Conservation (phyloP, 2,797 vertebrate genomes). For the Falco cherrug region DNA sequence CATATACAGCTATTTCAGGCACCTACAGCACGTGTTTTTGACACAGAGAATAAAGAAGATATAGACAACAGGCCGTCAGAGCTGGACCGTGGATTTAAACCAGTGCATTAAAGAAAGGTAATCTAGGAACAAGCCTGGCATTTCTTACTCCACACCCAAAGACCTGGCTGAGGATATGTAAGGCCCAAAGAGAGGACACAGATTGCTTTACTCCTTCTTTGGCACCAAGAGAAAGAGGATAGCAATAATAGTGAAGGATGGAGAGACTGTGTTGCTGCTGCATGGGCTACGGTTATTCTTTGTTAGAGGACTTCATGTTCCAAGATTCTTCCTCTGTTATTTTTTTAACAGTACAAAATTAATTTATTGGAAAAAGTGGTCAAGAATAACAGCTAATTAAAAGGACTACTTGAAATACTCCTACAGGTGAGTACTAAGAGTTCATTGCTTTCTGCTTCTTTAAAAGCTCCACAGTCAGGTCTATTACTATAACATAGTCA, state of each 20-base stretch:
- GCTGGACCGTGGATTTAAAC: background rate
- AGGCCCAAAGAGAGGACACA: background rate
- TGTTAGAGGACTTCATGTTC: background rate
- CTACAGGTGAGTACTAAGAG: background rate
- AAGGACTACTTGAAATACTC: background rate
- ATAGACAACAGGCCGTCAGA: background rate
- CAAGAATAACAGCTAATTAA: background rate
- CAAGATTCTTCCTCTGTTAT: background rate
- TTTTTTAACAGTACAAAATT: background rate
- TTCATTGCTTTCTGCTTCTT: background rate
- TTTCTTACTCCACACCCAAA: background rate
- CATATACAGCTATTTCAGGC: background rate
- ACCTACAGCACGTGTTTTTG: background rate
- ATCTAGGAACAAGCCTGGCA: background rate
- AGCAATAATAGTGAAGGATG: background rate
- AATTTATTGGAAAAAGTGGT: background rate
- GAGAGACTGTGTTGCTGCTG: background rate
- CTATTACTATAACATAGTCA: background rate
- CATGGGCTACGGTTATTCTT: background rate
- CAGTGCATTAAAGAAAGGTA: background rate
- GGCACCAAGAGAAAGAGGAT: background rate
- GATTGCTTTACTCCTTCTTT: background rate
- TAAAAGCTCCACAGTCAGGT: background rate
- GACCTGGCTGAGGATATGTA: background rate
- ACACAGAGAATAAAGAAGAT: background rate